Evolutionary conservation across 2,888 invertebrate species (phyloP).

Genomic region (Athalia circularis): DNA sequence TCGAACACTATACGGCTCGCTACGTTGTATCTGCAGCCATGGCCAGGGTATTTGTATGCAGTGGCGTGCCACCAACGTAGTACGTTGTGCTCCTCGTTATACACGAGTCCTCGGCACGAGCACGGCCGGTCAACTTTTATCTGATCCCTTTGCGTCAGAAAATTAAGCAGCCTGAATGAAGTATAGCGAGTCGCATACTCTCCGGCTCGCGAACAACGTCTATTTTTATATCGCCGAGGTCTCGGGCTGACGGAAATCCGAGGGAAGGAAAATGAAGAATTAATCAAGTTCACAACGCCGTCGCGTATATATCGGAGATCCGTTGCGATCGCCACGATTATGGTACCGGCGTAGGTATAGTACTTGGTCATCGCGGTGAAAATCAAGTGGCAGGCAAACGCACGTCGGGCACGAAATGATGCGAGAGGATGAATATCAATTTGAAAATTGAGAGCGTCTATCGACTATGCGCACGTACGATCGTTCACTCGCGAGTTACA

Average conservation of each 20-base stretch:
- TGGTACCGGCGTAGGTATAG: background rate
- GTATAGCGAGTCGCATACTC: background rate
- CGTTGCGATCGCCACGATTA: too few relatives aligned
- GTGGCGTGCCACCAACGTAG: too few relatives aligned
- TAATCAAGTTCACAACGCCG: background rate
- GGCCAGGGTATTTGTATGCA: too few relatives aligned
- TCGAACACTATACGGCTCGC: too few relatives aligned
- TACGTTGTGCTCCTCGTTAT: background rate
- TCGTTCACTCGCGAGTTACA: background rate
- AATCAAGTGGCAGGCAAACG: background rate
- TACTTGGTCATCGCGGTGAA: background rate
- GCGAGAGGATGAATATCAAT: constrained; percentile 38
- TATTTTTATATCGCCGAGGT: background rate
- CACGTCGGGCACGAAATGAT: background rate
- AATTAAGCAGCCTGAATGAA: constrained; percentile 28
- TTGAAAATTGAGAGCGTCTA: constrained; percentile 27
- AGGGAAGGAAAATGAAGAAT: background rate
- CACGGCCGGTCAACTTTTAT: constrained; percentile 25
- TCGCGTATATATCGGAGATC: too few relatives aligned
- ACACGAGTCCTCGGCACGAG: background rate
- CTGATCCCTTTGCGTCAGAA: constrained; percentile 28
- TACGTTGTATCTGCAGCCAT: too few relatives aligned
- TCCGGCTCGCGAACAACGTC: background rate
- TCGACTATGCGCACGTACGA: background rate
- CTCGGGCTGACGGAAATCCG: background rate